A percentile compares a stretch with the other conserved stretches of the same genome.
Evolutionary conservation across 2,888 invertebrate genomes (phyloP).

Genomic region (Smittia aterrima): DNA sequence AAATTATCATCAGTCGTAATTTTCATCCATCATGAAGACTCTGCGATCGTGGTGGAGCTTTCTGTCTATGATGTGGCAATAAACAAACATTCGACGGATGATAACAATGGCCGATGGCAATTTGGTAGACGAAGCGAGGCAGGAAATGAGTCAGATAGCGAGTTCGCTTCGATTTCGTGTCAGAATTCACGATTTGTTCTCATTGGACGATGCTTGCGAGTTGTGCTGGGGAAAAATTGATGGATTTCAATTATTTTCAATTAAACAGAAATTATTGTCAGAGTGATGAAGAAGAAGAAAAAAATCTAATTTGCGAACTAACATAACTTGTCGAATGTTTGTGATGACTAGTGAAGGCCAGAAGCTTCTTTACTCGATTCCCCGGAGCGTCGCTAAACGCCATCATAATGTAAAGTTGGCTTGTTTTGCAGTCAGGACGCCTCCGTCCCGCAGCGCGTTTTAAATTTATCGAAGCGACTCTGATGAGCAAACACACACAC

Average conservation of each 20-base stretch:
- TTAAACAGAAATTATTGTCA: slow-evolving; percentile 11
- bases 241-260: slow-evolving; percentile 40
- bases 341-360: not conserved
- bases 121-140: slow-evolving; percentile 1
- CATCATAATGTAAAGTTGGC: not conserved
- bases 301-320: not conserved
- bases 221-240: slow-evolving; percentile 17
- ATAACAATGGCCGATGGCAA: slow-evolving; percentile 23
- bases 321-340: slow-evolving; percentile 5
- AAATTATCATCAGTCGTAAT: slow-evolving; percentile 35
- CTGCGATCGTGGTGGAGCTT: not conserved
- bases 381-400: slow-evolving; percentile 36
- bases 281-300: not conserved
- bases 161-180: slow-evolving; percentile 16
- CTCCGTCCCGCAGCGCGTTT: slow-evolving; percentile 15
- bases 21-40: slow-evolving; percentile 19
- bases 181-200: slow-evolving; percentile 16
- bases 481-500: too few species aligned
- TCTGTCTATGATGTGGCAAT: slow-evolving; percentile 26
- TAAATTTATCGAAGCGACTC: slow-evolving; percentile 9
- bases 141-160: slow-evolving; percentile 23
- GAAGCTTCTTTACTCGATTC: slow-evolving; percentile 16
- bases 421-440: not conserved
- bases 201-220: not conserved
- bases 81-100: slow-evolving; percentile 26